Evolutionary conservation across 2,113 vertebrate genomes (phyloP), one percentile per base, ranked within the genome.

Genomic region (Coracopsis vasa): DNA sequence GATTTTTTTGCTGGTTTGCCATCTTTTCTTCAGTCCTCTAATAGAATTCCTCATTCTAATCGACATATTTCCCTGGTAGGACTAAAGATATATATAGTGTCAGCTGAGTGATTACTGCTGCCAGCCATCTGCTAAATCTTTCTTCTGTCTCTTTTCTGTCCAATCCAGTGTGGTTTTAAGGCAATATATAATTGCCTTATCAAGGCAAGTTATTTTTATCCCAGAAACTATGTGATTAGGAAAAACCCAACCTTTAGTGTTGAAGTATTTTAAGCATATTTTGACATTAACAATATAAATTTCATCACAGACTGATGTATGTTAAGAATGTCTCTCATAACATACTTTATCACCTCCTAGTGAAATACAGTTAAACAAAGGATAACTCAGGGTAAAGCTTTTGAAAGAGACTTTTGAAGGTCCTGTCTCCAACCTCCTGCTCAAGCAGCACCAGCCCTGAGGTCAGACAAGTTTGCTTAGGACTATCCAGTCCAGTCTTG

Each of bases 191-290:
- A 9, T 84, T 73, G 47, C 15, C 11, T 42, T 48, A 21, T 77
- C 48, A 66, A 70, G 23, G 17, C 37, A 86, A 80, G 48, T n/a
- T 60, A 16, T 9, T 86, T 73, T 86, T 56, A 69, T 82, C 9
- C 12, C 27, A 64, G 41, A 79, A 82, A 67, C 16, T 42, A 20
- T 18, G 7, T 44, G 12, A 67, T 51, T 54, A 60, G 41, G 2
- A 47, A 54, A 73, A 39, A 28, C 3, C 0, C 1, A 51, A 33
- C 8, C 6, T 53, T 47, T 69, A 50, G 0, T 11, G 44, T 0
- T 53, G 8, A 70, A 80, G 33, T 41, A 9, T 78, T 70, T 86
- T 47, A 66, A 79, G 69, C 4, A 17, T 66, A 72, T 37, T 86
- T 78, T 86, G 5, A 24, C 7, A 61, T 31, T n/a, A 78, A 35